Evolutionary conservation across 2,797 vertebrate species (phyloP), one percentile per base, ranked within the genome.

Genomic region (Oreonectes daqikongensis): DNA sequence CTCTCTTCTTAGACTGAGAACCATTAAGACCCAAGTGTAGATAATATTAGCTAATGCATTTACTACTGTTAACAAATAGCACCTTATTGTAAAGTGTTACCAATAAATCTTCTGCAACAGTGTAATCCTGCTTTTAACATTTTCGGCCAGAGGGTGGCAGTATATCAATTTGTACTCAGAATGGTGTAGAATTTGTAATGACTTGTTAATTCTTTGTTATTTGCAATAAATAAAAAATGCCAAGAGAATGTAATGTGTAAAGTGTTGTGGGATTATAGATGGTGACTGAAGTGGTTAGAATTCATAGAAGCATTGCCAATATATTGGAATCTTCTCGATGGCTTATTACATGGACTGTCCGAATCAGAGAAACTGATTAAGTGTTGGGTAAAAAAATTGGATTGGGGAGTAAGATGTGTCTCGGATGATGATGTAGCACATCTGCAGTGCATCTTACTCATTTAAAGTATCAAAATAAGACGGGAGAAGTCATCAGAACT

Each of bases 131-230:
- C 74, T 20, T 9, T 68, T 68, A 55, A 42, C 64, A 55, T 2
- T 76, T 75, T 76, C 40, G 32, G 35, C 74, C 74, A 76, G 74
- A 69, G 20, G 74, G 35, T 76, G 74, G 53, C 74, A 60, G 65
- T 18, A 28, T 60, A 60, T 67, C 3, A 2, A 55, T 46, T 68
- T 71, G 59, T 67, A 48, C n/a, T 46, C 52, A 48, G n/a, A 26
- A 4, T 32, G 42, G 48, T 9, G n/a, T n/a, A n/a, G n/a, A n/a
- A n/a, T n/a, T n/a, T n/a, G n/a, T n/a, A n/a, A n/a, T n/a, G n/a
- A n/a, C n/a, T n/a, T n/a, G n/a, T n/a, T n/a, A n/a, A n/a, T n/a
- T 40, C 59, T 24, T 66, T 66, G 61, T 66, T 32, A 48, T 66
- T 74, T 15, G 17, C 20, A 53, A 10, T n/a, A n/a, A n/a, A n/a